phyloP scores from a whole-genome alignment of 2,797 vertebrate genomes.

The Chaetodon trifasciatus region DNA sequence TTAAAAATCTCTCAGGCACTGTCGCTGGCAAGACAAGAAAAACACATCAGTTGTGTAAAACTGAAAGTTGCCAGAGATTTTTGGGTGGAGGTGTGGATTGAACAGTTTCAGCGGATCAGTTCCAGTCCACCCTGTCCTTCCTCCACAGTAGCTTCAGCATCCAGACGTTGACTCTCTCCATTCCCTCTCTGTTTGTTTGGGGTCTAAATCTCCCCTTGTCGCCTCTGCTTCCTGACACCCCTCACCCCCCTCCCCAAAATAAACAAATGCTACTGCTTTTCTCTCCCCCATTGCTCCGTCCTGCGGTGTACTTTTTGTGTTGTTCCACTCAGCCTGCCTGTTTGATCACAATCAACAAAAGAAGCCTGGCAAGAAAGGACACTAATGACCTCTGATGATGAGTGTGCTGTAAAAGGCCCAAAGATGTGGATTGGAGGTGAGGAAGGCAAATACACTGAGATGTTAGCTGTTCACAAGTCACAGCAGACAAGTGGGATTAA shows the following conservation, averaged over 20 bases:
- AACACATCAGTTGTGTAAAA: background rate
- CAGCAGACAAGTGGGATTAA: constrained; percentile 28
- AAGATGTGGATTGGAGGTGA: constrained; percentile 71
- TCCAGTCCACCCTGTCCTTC: constrained; percentile 58
- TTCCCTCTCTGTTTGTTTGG: constrained; percentile 63
- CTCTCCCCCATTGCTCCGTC: constrained; percentile 34
- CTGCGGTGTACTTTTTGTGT: constrained; percentile 27
- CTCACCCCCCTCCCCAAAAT: constrained; percentile 42
- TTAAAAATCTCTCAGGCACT: background rate
- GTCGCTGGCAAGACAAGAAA: background rate
- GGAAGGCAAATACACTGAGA: constrained; percentile 56
- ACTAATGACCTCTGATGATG: constrained; percentile 68
- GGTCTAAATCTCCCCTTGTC: constrained; percentile 56
- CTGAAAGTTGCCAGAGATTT: background rate
- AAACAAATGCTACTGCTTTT: constrained; percentile 75
- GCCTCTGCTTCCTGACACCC: constrained; percentile 78
- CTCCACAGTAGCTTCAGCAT: constrained; percentile 71
- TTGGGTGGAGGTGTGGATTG: constrained; percentile 52
- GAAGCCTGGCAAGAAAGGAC: constrained; percentile 42
- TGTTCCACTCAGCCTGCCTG: constrained; percentile 37
- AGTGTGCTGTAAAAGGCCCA: constrained; percentile 21
- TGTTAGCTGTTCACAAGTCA: constrained; percentile 40
- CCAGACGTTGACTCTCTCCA: constrained; percentile 60
- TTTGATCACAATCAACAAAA: constrained; percentile 79
- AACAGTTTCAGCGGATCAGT: constrained; percentile 58